These are phyloP conservation scores for Erythrolamprus reginae DNA, from an alignment of 2,113 vertebrate genomes.

Conservation along the genomic window DNA sequence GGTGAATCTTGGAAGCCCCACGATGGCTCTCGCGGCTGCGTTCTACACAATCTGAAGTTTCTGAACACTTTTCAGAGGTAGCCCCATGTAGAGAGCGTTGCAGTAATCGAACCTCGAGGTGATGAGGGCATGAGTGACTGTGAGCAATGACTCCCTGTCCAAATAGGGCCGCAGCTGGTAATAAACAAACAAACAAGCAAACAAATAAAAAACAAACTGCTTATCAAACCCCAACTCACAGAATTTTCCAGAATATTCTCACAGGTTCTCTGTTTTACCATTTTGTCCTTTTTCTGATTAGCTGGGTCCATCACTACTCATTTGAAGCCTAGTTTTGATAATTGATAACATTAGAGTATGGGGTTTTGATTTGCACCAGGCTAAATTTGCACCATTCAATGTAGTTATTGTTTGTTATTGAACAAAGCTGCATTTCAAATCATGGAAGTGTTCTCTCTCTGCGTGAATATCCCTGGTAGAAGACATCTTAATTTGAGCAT, in stretches of 20 bases:
- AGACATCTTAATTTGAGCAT: neutral
- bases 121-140: too few relatives aligned
- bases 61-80: too few relatives aligned
- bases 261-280: neutral
- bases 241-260: neutral
- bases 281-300: neutral
- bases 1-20: too few relatives aligned
- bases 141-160: too few relatives aligned
- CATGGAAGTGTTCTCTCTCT: neutral
- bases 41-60: too few relatives aligned
- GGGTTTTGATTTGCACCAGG: neutral
- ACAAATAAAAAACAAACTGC: neutral
- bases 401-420: neutral
- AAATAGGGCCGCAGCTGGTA: too few relatives aligned
- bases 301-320: neutral
- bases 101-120: too few relatives aligned
- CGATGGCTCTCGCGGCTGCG: too few relatives aligned
- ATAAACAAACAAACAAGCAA: too few relatives aligned
- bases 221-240: neutral
- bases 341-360: neutral
- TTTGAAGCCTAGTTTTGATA: neutral
- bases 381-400: neutral
- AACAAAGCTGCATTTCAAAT: neutral
- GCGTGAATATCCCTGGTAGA: neutral
- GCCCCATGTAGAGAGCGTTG: too few relatives aligned